Percentiles rank a stretch among this genome's conserved stretches.
Evolutionary conservation across 2,113 vertebrate genomes (phyloP).

Genomic region (Chaetura pelagica): DNA sequence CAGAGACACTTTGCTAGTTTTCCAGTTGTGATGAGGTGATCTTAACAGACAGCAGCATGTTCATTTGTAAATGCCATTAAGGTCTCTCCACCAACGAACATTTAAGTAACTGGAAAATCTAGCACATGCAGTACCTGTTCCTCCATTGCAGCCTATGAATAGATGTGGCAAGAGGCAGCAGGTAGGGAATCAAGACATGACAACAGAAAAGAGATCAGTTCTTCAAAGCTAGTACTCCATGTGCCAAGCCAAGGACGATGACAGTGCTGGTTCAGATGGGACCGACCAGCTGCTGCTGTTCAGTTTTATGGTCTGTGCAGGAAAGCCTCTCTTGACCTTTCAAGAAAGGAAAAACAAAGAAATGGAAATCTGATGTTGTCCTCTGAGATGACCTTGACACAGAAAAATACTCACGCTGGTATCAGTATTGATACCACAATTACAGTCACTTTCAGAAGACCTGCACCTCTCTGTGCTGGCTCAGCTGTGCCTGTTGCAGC

Average conservation of each 20-base stretch:
- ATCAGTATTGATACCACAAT: neutral
- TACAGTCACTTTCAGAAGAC: neutral
- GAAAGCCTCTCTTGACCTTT: neutral
- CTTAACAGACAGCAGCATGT: neutral
- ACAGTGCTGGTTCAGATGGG: neutral
- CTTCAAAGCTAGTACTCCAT: neutral
- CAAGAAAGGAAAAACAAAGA: neutral
- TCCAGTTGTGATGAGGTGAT: neutral
- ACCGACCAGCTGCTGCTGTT: neutral
- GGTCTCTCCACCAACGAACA: neutral
- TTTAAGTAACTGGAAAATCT: neutral
- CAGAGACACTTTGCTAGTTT: neutral
- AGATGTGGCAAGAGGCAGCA: neutral
- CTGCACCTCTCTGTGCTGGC: neutral
- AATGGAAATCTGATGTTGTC: neutral
- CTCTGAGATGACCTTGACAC: neutral
- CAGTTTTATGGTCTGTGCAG: rapidly evolving
- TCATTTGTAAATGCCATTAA: neutral
- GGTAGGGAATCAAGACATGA: neutral
- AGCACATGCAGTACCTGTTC: neutral
- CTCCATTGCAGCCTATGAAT: neutral
- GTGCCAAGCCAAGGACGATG: neutral
- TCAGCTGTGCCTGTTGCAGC: neutral
- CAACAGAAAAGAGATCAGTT: neutral
- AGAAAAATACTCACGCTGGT: neutral